Evolutionary conservation across 2,888 invertebrate genomes (phyloP), one percentile per base, ranked within the genome.

Genomic region (Salpingus planirostris): DNA sequence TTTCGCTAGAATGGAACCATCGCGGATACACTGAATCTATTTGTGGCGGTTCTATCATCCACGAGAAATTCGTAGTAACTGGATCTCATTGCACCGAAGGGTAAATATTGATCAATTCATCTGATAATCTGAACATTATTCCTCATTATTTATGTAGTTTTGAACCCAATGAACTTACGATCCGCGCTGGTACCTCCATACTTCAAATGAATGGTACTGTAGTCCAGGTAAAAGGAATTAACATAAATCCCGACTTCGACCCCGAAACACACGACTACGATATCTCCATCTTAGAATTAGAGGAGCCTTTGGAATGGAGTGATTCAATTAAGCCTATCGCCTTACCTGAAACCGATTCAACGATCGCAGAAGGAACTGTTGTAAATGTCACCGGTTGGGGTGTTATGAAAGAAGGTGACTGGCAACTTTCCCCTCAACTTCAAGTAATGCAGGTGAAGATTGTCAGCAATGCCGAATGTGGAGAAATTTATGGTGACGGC

Each of bases 1-100:
- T 68, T 13, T 70, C 70, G 0, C 47, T 73, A 2, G 45, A 69
- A 2, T 66, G 67, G 50, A n/a, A n/a, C n/a, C n/a, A n/a, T n/a
- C n/a, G n/a, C n/a, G n/a, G n/a, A n/a, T 62, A 62, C 44, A 62
- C 62, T 0, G 8, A 8, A 8, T 64, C 60, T 36, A 69, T 69
- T 7, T 72, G 72, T 30, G 71, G 72, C 0, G 72, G 65, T 0
- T 66, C 68, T 1, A 62, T 71, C 8, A 40, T 71, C 50, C 67
- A 66, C 0, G 61, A 62, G 7, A 43, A 59, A 2, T 68, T 67
- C 63, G 52, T 69, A 13, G 45, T n/a, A n/a, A n/a, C n/a, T n/a
- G n/a, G n/a, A n/a, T n/a, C n/a, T n/a, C n/a, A n/a, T n/a, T n/a
- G n/a, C n/a, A n/a, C n/a, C n/a, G n/a, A n/a, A n/a, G n/a, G n/a